Base-by-base conservation (phyloP, 2,888 invertebrate genomes). In the Ceraclea dissimilis region DNA sequence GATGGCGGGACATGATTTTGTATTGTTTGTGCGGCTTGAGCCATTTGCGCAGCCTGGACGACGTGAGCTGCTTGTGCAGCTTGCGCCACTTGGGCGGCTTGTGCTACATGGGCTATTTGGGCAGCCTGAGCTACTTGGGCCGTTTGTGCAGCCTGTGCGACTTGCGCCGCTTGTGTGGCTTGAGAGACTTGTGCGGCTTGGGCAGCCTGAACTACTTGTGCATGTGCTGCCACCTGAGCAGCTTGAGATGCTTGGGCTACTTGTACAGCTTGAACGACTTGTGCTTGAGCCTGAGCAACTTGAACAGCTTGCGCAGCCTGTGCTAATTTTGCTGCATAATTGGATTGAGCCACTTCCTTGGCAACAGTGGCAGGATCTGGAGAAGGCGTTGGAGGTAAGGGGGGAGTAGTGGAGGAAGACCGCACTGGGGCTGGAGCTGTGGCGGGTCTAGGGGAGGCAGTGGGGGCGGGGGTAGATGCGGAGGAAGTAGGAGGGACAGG, bases 261-360 rank as follows among this genome's bases (percentile, higher is more conserved):
- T 67, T 89, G 89, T 13, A 39, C 39, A n/a, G 39, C 39, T 5
- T 13, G 39, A 69, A 89, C 89, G 66, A 89, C 89, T 62, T 87
- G 70, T 58, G 52, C 62, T 64, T 43, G 62, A 65, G 59, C 64
- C 59, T 49, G 60, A 64, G 34, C 62, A 65, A 52, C 62, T 65
- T 59, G 63, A 6, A 33, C 52, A 4, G 34, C 49, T 11, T 53
- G 26, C 75, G 49, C 49, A 8, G 11, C 19, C 75, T 76, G 77
- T 10, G 82, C 83, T 62, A 82, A 70, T 67, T 85, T 85, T 70
- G 88, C 87, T 33, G 87, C 85, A 70, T 89, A 89, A 69, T 86
- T 89, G 74, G 89, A 89, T 69, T 89, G 89, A 39, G 89, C 89
- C 61, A 88, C 86, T 67, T 89, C 89, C 69, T 89, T 89, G 66